Percentiles rank a stretch among this genome's conserved stretches.
These are phyloP conservation scores for Hippocampus abdominalis DNA, from an alignment of 2,113 vertebrate genomes.

Conservation along the genomic window DNA sequence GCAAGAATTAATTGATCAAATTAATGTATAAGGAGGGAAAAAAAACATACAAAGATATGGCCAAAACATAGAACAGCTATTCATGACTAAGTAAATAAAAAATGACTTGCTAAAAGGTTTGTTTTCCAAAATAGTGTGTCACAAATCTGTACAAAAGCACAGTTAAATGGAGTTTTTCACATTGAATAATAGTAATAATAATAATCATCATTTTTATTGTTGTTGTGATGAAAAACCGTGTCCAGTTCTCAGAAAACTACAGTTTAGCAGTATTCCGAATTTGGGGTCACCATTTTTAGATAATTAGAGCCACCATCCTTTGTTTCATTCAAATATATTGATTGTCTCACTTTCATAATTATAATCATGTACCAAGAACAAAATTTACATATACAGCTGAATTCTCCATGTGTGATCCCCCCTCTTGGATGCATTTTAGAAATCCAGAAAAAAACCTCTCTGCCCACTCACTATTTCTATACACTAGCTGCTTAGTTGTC, in stretches of 20 bases:
- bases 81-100: neutral
- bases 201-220: neutral
- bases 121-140: neutral
- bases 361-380: too few relatives aligned
- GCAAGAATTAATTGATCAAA: slow-evolving; percentile 1
- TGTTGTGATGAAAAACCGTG: neutral
- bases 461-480: neutral
- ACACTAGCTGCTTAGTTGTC: slow-evolving; percentile 7
- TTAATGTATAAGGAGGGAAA: neutral
- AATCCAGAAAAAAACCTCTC: neutral
- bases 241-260: neutral
- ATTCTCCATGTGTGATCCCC: neutral
- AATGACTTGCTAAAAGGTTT: neutral
- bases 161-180: neutral
- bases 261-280: too few relatives aligned
- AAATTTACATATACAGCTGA: neutral
- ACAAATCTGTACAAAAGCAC: neutral
- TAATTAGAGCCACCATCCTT: too few relatives aligned
- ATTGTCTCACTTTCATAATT: too few relatives aligned
- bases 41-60: neutral
- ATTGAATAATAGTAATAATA: neutral
- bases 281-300: too few relatives aligned
- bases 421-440: slow-evolving; percentile 5
- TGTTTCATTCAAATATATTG: too few relatives aligned
- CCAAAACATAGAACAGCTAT: neutral